Evolutionary conservation across 1,140 invertebrate species (phyloP).

Genomic region (Wasmannia auropunctata): DNA sequence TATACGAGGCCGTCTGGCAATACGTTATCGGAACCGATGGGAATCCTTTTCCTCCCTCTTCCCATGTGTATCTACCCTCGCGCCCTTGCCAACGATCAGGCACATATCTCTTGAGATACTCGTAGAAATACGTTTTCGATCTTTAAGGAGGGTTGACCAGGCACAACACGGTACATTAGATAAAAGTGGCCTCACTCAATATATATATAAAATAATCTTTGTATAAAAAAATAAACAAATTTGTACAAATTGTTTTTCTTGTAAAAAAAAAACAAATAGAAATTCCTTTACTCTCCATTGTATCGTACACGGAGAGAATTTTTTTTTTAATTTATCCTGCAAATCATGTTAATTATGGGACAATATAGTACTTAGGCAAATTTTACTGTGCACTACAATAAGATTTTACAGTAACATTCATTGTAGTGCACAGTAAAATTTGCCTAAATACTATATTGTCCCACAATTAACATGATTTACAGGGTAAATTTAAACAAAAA

Average conservation of each 20-base stretch:
- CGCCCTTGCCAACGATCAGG: conserved; percentile 46
- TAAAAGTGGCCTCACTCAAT: background rate
- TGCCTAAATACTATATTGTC: too few relatives aligned
- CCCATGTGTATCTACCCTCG: conserved; percentile 64
- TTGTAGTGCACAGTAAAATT: too few relatives aligned
- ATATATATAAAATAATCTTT: background rate
- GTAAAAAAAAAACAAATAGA: background rate
- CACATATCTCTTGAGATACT: conserved; percentile 57
- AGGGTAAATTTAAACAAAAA: too few relatives aligned
- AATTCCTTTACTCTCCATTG: background rate
- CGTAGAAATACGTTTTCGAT: conserved; percentile 63
- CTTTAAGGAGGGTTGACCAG: background rate
- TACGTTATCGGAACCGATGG: conserved; percentile 82
- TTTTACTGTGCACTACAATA: too few relatives aligned
- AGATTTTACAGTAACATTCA: too few relatives aligned
- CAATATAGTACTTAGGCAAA: too few relatives aligned
- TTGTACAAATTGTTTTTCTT: background rate
- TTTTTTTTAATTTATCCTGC: too few relatives aligned
- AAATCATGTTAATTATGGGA: too few relatives aligned
- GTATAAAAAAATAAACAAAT: background rate
- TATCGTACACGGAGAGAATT: too few relatives aligned
- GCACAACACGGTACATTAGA: background rate
- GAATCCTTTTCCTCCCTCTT: conserved; percentile 69
- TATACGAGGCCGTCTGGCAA: conserved; percentile 83
- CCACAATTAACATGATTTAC: too few relatives aligned